phyloP scores from a whole-genome alignment of 2,113 vertebrate genomes.

The Limnothrissa miodon region DNA sequence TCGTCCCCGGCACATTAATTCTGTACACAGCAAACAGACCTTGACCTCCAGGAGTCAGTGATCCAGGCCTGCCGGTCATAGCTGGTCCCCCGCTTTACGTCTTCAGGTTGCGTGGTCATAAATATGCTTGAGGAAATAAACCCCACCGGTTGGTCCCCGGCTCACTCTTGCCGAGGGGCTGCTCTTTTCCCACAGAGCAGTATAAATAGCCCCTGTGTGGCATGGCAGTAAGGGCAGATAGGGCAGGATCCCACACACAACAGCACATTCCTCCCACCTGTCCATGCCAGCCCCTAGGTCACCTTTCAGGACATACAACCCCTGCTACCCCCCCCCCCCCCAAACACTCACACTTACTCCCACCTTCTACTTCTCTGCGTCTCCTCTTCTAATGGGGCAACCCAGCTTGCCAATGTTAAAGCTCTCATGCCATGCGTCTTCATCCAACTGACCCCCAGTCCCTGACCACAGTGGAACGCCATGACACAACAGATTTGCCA shows the following conservation, averaged over 20 bases:
- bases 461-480: slow-evolving; percentile 51
- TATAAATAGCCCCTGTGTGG: slow-evolving; percentile 70
- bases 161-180: slow-evolving; percentile 32
- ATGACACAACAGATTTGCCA: slow-evolving; percentile 27
- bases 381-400: neutral
- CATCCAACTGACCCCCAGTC: slow-evolving; percentile 44
- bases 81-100: slow-evolving; percentile 28
- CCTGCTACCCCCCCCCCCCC: slow-evolving; percentile 30
- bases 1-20: neutral
- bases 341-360: neutral
- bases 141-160: slow-evolving; percentile 42
- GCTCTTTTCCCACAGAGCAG: slow-evolving; percentile 69
- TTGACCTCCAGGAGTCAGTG: neutral
- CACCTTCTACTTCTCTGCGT: neutral
- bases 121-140: slow-evolving; percentile 47
- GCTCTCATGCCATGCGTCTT: slow-evolving; percentile 8
- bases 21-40: slow-evolving; percentile 30
- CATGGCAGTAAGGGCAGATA: slow-evolving; percentile 58
- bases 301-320: slow-evolving; percentile 59
- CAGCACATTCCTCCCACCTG: slow-evolving; percentile 73
- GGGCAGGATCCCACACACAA: slow-evolving; percentile 66
- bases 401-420: neutral
- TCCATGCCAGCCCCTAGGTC: slow-evolving; percentile 62
- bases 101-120: slow-evolving; percentile 38
- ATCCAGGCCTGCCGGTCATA: neutral